Conservation (phyloP, 2,797 vertebrate genomes). For the Staurois parvus region DNA sequence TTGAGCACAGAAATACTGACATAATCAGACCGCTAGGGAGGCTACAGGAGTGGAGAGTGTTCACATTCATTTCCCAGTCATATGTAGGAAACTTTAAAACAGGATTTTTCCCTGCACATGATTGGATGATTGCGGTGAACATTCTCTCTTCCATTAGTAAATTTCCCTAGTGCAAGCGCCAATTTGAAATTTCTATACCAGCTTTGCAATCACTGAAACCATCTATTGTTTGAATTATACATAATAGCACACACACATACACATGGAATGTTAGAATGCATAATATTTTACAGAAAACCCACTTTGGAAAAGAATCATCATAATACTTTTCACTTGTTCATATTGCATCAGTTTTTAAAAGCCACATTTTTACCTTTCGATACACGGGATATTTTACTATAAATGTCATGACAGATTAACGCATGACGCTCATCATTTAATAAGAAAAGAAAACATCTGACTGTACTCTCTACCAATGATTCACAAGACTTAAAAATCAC, state of each 20-base stretch:
- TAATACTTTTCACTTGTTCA: background rate
- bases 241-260: background rate
- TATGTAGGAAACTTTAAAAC: too few relatives aligned
- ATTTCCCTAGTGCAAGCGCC: background rate
- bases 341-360: background rate
- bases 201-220: background rate
- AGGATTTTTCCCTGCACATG: too few relatives aligned
- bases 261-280: background rate
- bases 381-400: background rate
- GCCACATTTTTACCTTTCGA: background rate
- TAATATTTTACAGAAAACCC: background rate
- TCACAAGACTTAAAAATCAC: constrained; percentile 2
- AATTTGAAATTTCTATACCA: background rate
- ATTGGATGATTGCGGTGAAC: too few relatives aligned
- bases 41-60: too few relatives aligned
- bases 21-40: too few relatives aligned
- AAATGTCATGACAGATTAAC: constrained; percentile 32
- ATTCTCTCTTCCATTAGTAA: too few relatives aligned
- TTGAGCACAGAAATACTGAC: too few relatives aligned
- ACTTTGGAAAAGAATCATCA: background rate
- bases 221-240: background rate
- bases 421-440: background rate
- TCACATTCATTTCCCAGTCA: too few relatives aligned
- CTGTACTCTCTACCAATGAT: background rate
- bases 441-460: background rate